Conservation (phyloP, 2,113 vertebrate genomes). For the Aleadryas rufinucha region DNA sequence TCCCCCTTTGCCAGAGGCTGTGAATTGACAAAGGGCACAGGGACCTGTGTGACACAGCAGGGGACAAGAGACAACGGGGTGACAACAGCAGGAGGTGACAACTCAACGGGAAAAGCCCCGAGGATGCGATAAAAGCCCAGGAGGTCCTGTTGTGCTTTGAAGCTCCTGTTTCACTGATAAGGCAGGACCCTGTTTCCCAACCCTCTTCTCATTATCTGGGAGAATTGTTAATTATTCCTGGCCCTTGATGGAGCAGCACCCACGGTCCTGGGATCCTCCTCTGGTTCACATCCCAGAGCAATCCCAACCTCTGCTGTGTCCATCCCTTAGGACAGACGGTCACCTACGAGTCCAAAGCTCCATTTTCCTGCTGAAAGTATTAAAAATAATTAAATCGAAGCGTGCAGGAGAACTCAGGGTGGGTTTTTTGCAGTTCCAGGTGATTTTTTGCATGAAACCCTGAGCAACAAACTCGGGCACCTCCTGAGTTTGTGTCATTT, state of each 20-base stretch:
- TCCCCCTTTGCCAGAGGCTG: not conserved
- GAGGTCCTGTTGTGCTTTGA: not conserved
- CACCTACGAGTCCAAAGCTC: not conserved
- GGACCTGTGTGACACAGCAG: not conserved
- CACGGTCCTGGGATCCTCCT: not conserved
- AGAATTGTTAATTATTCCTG: not conserved
- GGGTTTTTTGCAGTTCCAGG: not conserved
- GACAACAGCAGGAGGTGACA: not conserved
- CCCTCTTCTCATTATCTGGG: not conserved
- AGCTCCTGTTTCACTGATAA: not conserved
- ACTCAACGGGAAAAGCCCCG: accelerated
- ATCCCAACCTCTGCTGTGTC: not conserved
- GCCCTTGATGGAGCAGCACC: not conserved
- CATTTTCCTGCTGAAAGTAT: not conserved
- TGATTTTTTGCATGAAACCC: not conserved
- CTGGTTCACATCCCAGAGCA: not conserved
- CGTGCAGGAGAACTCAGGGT: not conserved
- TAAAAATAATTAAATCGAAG: not conserved
- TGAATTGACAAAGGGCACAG: not conserved
- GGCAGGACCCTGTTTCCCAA: not conserved
- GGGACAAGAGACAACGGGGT: not conserved
- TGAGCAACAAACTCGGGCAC: not conserved
- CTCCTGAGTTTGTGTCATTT: not conserved
- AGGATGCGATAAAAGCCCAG: not conserved
- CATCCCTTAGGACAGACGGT: not conserved